Evolutionary conservation across 2,113 vertebrate genomes (phyloP).

Genomic region (Rhagologus leucostigma): DNA sequence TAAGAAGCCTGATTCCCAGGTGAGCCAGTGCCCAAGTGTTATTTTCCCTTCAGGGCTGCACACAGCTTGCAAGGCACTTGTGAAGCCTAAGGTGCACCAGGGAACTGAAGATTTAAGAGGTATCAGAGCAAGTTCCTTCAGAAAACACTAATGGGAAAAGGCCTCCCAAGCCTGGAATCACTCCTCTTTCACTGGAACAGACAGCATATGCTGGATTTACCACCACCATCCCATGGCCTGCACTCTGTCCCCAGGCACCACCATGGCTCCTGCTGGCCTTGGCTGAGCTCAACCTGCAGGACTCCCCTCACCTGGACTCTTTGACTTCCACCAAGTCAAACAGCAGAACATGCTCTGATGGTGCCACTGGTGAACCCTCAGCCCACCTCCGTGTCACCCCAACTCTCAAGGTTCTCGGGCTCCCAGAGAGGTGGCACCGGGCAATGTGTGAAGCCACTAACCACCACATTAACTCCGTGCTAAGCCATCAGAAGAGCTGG

Average conservation of each 20-base stretch:
- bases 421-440: not conserved
- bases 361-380: not conserved
- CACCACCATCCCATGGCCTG: not conserved
- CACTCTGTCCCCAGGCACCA: not conserved
- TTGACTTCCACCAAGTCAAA: not conserved
- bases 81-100: not conserved
- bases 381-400: not conserved
- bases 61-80: not conserved
- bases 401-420: not conserved
- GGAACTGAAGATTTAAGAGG: not conserved
- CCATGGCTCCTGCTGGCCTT: not conserved
- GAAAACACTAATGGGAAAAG: not conserved
- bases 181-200: not conserved
- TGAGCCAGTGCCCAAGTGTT: not conserved
- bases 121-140: not conserved
- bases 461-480: not conserved
- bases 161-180: not conserved
- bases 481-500: not conserved
- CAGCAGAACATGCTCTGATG: not conserved
- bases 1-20: not conserved
- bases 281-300: not conserved
- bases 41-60: not conserved
- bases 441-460: not conserved
- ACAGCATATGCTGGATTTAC: not conserved
- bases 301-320: not conserved